Conservation (phyloP, 2,888 invertebrate species). For the Cheiracanthium punctorium region DNA sequence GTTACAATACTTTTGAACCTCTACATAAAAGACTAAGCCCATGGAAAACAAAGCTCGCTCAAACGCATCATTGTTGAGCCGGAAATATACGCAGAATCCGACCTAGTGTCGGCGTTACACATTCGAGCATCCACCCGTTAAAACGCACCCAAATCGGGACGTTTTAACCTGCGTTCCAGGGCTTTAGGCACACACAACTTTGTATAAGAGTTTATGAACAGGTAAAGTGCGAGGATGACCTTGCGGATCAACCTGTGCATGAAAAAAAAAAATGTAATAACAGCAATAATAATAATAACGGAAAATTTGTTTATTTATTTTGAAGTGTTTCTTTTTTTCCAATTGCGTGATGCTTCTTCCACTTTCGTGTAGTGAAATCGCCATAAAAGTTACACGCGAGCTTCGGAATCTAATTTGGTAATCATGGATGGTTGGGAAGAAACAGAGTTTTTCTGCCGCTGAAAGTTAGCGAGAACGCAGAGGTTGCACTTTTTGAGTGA, state of each 20-base stretch:
- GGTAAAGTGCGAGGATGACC: conserved; percentile 1
- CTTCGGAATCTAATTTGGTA: too few species aligned
- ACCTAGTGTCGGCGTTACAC: not conserved
- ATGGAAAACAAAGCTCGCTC: not conserved
- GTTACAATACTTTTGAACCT: not conserved
- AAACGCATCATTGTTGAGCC: not conserved
- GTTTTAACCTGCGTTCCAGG: conserved; percentile 51
- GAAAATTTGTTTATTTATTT: too few species aligned
- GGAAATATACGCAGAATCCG: conserved; percentile 2
- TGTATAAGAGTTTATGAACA: conserved; percentile 9
- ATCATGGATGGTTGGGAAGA: too few species aligned
- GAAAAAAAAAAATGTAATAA: not conserved
- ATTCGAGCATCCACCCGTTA: conserved; percentile 26
- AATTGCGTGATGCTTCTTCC: too few species aligned
- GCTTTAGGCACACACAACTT: conserved; percentile 47
- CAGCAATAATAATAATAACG: too few species aligned
- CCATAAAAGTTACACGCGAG: too few species aligned
- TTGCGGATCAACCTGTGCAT: not conserved
- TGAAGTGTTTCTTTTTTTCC: too few species aligned
- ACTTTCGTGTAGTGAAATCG: too few species aligned
- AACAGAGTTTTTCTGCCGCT: too few species aligned
- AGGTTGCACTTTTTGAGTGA: too few species aligned
- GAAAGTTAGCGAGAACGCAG: too few species aligned
- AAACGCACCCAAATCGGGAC: conserved; percentile 27
- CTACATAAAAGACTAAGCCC: not conserved